phyloP scores from a whole-genome alignment of 2,113 vertebrate species.

The Labeo rohita region DNA sequence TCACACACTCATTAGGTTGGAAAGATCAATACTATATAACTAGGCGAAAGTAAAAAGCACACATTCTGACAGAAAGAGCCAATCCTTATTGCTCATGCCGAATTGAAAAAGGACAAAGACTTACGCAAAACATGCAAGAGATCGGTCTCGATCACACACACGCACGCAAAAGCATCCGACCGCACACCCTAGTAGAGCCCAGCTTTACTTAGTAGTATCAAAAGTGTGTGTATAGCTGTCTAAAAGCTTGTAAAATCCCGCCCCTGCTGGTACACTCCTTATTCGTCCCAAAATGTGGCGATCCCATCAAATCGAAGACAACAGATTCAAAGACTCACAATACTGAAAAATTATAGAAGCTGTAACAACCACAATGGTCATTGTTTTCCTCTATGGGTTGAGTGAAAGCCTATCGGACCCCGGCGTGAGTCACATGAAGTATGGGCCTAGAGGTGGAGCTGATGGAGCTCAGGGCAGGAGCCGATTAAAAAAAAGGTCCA shows the following conservation, averaged over 20 bases:
- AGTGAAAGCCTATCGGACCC: conserved; percentile 84
- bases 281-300: background rate
- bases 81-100: conserved; percentile 68
- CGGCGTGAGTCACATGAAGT: conserved; percentile 60
- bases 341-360: conserved; percentile 56
- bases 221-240: conserved; percentile 52
- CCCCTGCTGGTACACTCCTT: conserved; percentile 33
- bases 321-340: conserved; percentile 62
- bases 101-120: conserved; percentile 50
- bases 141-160: conserved; percentile 42
- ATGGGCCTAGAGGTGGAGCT: conserved; percentile 31
- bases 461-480: conserved; percentile 30
- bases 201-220: conserved; percentile 54
- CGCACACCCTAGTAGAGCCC: conserved; percentile 36
- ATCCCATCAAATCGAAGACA: conserved; percentile 51
- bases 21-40: conserved; percentile 26
- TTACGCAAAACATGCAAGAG: conserved; percentile 62
- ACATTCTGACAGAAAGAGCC: conserved; percentile 38
- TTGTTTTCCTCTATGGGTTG: conserved; percentile 59
- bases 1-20: background rate
- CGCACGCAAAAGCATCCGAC: conserved; percentile 22
- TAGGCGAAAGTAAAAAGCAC: conserved; percentile 33
- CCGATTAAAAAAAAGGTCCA: conserved; percentile 48
- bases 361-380: conserved; percentile 39
- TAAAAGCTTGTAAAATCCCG: conserved; percentile 48